phyloP scores from a whole-genome alignment of 2,797 vertebrate species.

The Coregonus ussuriensis region DNA sequence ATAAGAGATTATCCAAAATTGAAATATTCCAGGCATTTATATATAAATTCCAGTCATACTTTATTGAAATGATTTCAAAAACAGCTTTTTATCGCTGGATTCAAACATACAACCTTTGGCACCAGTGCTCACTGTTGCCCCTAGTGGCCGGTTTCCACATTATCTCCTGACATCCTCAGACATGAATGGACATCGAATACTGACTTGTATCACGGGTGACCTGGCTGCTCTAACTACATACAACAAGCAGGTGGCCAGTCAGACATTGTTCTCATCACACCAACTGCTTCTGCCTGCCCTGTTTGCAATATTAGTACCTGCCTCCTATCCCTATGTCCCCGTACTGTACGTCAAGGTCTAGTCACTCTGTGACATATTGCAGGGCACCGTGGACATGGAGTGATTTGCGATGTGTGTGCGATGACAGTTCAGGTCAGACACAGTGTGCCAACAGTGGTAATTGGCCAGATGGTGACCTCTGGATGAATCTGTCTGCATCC shows the following conservation, averaged over 20 bases:
- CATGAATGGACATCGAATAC: too few relatives aligned
- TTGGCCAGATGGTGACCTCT: constrained; percentile 92
- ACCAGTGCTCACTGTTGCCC: too few relatives aligned
- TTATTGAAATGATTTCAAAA: too few relatives aligned
- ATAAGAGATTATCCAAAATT: too few relatives aligned
- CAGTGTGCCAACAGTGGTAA: constrained; percentile 88
- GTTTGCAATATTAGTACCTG: constrained; percentile 63
- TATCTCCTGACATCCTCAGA: too few relatives aligned
- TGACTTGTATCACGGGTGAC: constrained; percentile 41
- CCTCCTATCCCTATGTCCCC: constrained; percentile 59
- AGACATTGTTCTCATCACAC: constrained; percentile 17
- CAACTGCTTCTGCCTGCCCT: constrained; percentile 51
- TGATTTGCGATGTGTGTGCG: constrained; percentile 86
- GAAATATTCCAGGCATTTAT: too few relatives aligned
- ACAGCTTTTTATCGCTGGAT: too few relatives aligned
- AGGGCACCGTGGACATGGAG: constrained; percentile 77
- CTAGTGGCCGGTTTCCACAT: too few relatives aligned
- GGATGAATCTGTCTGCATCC: constrained; percentile 88
- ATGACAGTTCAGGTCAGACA: constrained; percentile 84
- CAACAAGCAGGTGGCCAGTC: constrained; percentile 67
- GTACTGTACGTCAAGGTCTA: constrained; percentile 66
- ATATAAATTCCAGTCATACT: too few relatives aligned
- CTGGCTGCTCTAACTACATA: constrained; percentile 52
- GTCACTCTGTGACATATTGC: constrained; percentile 79
- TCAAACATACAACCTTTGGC: too few relatives aligned